Percentiles rank a stretch among this genome's conserved stretches.
Evolutionary conservation across 2,888 invertebrate species (phyloP).

Genomic region (Apamea anceps): DNA sequence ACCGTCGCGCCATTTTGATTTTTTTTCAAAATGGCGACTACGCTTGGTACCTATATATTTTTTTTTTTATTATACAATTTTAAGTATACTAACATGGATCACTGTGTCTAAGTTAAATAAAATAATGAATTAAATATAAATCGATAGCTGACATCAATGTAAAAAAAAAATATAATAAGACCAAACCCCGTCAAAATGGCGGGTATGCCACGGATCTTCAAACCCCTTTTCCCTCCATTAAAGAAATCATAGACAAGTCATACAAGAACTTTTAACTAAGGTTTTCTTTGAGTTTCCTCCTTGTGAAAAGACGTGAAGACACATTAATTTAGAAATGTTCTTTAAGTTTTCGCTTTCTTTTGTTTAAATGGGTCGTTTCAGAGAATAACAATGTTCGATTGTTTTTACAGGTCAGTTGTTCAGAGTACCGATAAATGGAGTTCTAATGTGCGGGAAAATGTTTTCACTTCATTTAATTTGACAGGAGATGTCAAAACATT

Average conservation of each 20-base stretch:
- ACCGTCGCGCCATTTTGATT: background rate
- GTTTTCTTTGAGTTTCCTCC: slow-evolving; percentile 42
- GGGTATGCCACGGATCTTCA: background rate
- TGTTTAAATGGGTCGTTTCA: slow-evolving; percentile 69
- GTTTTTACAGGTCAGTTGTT: slow-evolving; percentile 49
- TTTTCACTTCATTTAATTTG: background rate
- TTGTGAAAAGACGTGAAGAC: slow-evolving; percentile 34
- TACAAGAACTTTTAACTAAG: slow-evolving; percentile 32
- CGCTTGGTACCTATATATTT: background rate
- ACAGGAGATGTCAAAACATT: background rate
- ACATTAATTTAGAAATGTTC: slow-evolving; percentile 63
- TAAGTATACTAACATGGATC: too few species aligned
- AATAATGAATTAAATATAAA: too few species aligned
- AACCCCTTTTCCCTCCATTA: slow-evolving; percentile 33
- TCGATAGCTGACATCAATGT: background rate
- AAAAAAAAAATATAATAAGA: background rate
- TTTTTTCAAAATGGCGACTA: background rate
- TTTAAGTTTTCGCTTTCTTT: slow-evolving; percentile 62
- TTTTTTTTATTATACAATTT: too few species aligned
- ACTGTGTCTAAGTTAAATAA: too few species aligned
- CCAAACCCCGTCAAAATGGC: background rate
- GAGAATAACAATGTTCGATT: slow-evolving; percentile 70
- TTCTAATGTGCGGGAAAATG: background rate
- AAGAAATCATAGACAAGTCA: slow-evolving; percentile 30
- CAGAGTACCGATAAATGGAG: slow-evolving; percentile 29